Evolutionary conservation across 1,140 invertebrate species (phyloP).

Genomic region (Medauroidea extradentata): DNA sequence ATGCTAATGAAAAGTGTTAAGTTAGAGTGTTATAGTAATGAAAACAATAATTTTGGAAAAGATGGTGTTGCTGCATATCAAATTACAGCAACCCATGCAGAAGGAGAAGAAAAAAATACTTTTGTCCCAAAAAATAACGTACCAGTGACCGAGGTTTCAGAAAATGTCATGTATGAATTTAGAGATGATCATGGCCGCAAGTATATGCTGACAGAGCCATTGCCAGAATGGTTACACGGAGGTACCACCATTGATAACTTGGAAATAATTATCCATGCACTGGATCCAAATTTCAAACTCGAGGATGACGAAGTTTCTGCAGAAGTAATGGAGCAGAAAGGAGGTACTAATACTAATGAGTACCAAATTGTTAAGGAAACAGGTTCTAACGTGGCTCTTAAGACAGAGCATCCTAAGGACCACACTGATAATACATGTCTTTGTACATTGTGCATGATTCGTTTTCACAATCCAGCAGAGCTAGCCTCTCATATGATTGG

Average conservation of each 20-base stretch:
- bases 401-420: neutral
- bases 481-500: neutral
- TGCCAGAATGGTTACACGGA: neutral
- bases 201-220: neutral
- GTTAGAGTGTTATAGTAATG: neutral
- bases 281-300: neutral
- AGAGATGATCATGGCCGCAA: slow-evolving; percentile 4
- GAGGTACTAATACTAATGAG: neutral
- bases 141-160: neutral
- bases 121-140: neutral
- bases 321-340: neutral
- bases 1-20: neutral
- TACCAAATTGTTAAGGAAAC: neutral
- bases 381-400: neutral
- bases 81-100: neutral
- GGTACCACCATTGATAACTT: slow-evolving; percentile 1
- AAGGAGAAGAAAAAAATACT: neutral
- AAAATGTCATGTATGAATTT: slow-evolving; percentile 6
- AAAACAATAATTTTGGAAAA: neutral
- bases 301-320: neutral
- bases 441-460: neutral
- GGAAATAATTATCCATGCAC: slow-evolving; percentile 1
- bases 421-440: neutral
- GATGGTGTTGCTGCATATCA: neutral
- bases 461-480: slow-evolving; percentile 2